Conservation (phyloP, 2,113 vertebrate genomes). For the Cromileptes altivelis region DNA sequence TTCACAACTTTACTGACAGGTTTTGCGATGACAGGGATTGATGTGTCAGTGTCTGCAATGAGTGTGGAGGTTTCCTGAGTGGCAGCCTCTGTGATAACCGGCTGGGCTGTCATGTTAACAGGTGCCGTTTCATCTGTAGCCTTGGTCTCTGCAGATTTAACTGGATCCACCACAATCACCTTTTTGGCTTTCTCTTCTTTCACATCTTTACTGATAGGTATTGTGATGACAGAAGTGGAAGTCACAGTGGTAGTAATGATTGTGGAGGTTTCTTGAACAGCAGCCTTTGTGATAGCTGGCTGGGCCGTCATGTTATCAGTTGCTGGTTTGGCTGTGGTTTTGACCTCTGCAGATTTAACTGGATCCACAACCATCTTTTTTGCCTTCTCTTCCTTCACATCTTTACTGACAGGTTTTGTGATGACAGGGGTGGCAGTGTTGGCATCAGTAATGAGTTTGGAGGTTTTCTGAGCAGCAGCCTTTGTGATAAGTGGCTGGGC, state of each 20-base stretch:
- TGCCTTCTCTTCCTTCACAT: slow-evolving; percentile 16
- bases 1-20: slow-evolving; percentile 15
- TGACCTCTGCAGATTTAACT: not conserved
- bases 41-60: not conserved
- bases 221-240: not conserved
- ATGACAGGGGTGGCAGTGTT: not conserved
- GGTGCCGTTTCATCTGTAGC: not conserved
- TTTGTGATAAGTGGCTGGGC: not conserved
- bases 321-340: not conserved
- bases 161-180: not conserved
- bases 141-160: not conserved
- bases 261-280: slow-evolving; percentile 20
- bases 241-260: not conserved
- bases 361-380: slow-evolving; percentile 8
- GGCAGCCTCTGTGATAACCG: not conserved
- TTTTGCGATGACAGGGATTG: not conserved
- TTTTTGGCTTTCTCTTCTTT: slow-evolving; percentile 21
- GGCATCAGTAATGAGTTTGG: not conserved
- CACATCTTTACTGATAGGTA: slow-evolving; percentile 15
- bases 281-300: not conserved
- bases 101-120: not conserved
- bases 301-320: not conserved
- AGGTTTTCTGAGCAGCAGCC: slow-evolving; percentile 12
- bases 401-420: slow-evolving; percentile 18
- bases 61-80: slow-evolving; percentile 18